phyloP scores from a whole-genome alignment of 1,140 invertebrate species.

The Pogonognathellus flavescens region DNA sequence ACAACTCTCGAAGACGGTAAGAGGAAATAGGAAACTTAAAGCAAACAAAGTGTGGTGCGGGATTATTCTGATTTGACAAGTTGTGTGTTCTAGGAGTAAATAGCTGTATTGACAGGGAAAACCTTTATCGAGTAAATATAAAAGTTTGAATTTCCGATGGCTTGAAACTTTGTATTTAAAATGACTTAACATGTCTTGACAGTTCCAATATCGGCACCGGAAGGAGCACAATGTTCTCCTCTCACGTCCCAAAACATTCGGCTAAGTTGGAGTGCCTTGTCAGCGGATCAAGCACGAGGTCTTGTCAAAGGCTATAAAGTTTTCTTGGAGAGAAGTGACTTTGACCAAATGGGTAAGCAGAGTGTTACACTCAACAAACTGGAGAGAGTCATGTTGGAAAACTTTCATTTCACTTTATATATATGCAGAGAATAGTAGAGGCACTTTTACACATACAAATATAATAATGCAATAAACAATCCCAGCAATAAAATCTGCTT shows the following conservation, averaged over 20 bases:
- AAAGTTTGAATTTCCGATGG: background rate
- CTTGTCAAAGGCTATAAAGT: conserved; percentile 65
- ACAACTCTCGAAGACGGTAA: conserved; percentile 87
- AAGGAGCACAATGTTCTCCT: conserved; percentile 55
- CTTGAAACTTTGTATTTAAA: background rate
- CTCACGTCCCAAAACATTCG: conserved; percentile 63
- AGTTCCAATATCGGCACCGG: conserved; percentile 56
- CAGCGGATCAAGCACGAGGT: conserved; percentile 58
- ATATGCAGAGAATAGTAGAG: background rate
- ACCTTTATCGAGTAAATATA: background rate
- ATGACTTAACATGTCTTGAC: conserved; percentile 14
- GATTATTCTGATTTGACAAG: no score
- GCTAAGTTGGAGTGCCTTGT: conserved; percentile 60
- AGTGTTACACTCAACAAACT: conserved; percentile 1
- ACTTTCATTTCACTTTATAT: background rate
- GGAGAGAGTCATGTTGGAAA: no score
- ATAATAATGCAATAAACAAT: background rate
- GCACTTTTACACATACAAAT: no score
- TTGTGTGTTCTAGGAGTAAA: no score
- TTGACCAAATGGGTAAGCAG: conserved; percentile 55
- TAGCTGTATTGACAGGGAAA: no score
- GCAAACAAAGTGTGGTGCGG: no score
- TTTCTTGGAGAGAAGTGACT: conserved; percentile 56
- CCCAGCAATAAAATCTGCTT: background rate
- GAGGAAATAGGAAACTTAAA: conserved; percentile 37